These are phyloP conservation scores for Diplolepis rosae DNA, from an alignment of 2,888 invertebrate genomes.

Conservation along the genomic window DNA sequence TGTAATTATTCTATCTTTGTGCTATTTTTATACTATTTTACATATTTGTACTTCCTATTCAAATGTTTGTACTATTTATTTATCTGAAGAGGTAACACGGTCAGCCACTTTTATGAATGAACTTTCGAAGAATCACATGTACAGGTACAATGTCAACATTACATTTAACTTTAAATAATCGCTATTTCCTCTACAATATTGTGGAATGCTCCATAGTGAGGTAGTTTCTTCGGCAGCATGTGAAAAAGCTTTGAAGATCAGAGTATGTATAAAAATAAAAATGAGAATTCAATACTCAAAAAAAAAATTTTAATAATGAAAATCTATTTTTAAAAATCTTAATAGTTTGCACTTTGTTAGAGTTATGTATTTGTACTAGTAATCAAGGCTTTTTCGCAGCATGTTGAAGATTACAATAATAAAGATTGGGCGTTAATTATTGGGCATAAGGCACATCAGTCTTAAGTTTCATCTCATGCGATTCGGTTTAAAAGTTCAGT, in stretches of 20 bases:
- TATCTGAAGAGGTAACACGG: not conserved
- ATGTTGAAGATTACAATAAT: constrained; percentile 1
- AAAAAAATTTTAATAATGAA: not conserved
- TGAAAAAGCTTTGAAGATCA: not conserved
- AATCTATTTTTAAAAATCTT: not conserved
- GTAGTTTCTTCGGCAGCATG: not conserved
- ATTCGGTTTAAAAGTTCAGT: constrained; percentile 22
- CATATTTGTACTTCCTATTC: not conserved
- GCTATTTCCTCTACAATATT: not conserved
- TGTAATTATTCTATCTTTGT: not conserved
- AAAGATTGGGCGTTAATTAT: not conserved
- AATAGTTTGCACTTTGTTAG: too few species aligned
- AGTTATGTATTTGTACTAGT: too few species aligned
- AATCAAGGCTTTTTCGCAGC: not conserved
- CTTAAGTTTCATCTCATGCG: constrained; percentile 8
- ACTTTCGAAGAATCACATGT: constrained; percentile 2
- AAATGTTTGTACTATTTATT: not conserved
- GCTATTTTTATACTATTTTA: not conserved
- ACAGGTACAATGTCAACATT: constrained; percentile 5
- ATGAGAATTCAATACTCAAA: not conserved
- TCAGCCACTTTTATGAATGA: not conserved
- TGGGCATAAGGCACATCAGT: constrained; percentile 9
- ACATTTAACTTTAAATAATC: not conserved
- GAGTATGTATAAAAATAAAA: too few species aligned
- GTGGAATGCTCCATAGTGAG: constrained; percentile 7